A percentile compares a stretch with the other conserved stretches of the same genome.
These are phyloP conservation scores for Teleiodes luculella DNA, from an alignment of 2,888 invertebrate genomes.

Conservation along the genomic window DNA sequence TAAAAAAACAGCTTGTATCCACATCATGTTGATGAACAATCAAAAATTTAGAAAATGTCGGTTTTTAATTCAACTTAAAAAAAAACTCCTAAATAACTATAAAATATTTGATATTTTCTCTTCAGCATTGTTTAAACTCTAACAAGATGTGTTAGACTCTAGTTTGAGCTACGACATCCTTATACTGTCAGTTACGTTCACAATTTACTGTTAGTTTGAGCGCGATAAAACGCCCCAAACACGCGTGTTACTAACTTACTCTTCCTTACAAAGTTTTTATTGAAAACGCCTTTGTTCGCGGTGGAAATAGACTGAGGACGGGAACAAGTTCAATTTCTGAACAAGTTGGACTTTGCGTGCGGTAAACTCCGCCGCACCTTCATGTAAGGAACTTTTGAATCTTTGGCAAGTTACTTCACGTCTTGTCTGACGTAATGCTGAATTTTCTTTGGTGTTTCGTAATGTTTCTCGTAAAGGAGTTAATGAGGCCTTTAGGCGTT, in stretches of 20 bases:
- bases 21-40: too few species aligned
- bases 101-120: too few species aligned
- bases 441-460: background rate
- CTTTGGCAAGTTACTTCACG: background rate
- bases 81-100: too few species aligned
- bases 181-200: too few species aligned
- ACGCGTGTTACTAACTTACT: background rate
- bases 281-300: background rate
- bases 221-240: background rate
- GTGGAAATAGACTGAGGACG: background rate
- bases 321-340: background rate
- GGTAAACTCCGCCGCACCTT: background rate
- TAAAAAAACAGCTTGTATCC: too few species aligned
- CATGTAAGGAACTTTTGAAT: slow-evolving; percentile 1
- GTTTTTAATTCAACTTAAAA: too few species aligned
- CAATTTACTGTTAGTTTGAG: too few species aligned
- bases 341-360: background rate
- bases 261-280: background rate
- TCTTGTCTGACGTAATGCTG: background rate
- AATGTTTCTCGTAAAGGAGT: background rate
- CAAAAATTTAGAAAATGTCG: too few species aligned
- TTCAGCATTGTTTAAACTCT: too few species aligned
- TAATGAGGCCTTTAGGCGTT: background rate
- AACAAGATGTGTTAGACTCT: too few species aligned
- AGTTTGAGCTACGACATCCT: too few species aligned